Evolutionary conservation across 2,888 invertebrate species (phyloP).

Genomic region (Junonia oenone): DNA sequence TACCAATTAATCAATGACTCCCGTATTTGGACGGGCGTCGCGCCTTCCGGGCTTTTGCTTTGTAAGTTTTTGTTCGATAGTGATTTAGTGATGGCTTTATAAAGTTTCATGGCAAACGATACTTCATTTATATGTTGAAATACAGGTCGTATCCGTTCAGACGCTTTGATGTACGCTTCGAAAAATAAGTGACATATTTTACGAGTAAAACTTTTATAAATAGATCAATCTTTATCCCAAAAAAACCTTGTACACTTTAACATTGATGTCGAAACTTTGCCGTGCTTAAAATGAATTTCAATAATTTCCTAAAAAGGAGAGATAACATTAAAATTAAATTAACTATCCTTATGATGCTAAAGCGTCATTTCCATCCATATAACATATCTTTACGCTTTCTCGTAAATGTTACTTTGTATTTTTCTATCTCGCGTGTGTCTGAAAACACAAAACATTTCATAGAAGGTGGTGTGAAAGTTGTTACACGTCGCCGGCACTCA

Average conservation of each 20-base stretch:
- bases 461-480: background rate
- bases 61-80: conserved; percentile 33
- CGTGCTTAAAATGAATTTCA: no score
- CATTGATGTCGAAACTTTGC: no score
- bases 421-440: background rate
- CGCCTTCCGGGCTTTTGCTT: conserved; percentile 36
- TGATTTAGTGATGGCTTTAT: conserved; percentile 31
- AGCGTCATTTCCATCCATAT: background rate
- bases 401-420: background rate
- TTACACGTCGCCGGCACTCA: background rate
- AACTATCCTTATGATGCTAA: background rate
- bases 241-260: background rate
- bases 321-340: background rate
- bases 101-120: conserved; percentile 18
- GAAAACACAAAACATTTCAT: background rate
- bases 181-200: background rate
- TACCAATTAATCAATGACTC: conserved; percentile 67
- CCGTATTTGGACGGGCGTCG: conserved; percentile 42
- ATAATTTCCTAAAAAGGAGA: no score
- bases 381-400: background rate
- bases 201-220: background rate
- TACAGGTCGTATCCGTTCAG: conserved; percentile 14
- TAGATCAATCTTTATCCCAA: background rate
- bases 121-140: conserved; percentile 7
- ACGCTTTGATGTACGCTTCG: conserved; percentile 11